Evolutionary conservation across 2,888 invertebrate genomes (phyloP), one percentile per base, ranked within the genome.

Genomic region (Nomada lathburiana): DNA sequence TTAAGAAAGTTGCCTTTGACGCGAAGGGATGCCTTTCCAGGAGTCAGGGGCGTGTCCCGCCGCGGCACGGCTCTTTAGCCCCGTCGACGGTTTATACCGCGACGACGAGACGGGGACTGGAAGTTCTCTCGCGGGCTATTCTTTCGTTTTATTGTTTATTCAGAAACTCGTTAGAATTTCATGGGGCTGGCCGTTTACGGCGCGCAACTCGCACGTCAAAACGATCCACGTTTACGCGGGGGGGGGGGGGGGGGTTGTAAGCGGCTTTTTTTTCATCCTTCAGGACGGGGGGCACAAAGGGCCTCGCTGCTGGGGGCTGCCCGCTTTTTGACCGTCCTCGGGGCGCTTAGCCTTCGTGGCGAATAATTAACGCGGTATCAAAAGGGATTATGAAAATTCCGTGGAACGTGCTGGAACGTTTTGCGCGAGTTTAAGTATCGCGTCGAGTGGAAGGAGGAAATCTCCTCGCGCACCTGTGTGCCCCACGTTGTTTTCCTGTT

Each of bases 61-160:
- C 69, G 87, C 67, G 70, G 76, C 53, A 23, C 16, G 47, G 69
- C 76, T 59, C 78, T 71, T 70, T 70, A 63, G 29, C 57, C 68
- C 2, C 18, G 53, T 26, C 63, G n/a, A 26, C 16, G 42, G 62
- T 78, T 88, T 82, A 79, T 85, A 65, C 63, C 67, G 73, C 55
- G 78, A 53, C 65, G 70, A 29, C 82, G 47, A 68, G 36, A 23
- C 72, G 29, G 50, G 59, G 67, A 65, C 72, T 36, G 68, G 57
- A 55, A 80, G 67, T 76, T 70, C 71, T 85, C 71, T 80, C 65
- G 60, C 69, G 52, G 73, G 69, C 67, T 73, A 80, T 85, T 83
- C 83, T 84, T 86, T 77, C 83, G 53, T 73, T 74, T 85, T 80
- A 80, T 80, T 77, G 77, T 70, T 82, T 85, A 80, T 70, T 80